Percentiles rank a stretch among this genome's conserved stretches.
Evolutionary conservation across 2,888 invertebrate species (phyloP).

Genomic region (Matsumyia berberina): DNA sequence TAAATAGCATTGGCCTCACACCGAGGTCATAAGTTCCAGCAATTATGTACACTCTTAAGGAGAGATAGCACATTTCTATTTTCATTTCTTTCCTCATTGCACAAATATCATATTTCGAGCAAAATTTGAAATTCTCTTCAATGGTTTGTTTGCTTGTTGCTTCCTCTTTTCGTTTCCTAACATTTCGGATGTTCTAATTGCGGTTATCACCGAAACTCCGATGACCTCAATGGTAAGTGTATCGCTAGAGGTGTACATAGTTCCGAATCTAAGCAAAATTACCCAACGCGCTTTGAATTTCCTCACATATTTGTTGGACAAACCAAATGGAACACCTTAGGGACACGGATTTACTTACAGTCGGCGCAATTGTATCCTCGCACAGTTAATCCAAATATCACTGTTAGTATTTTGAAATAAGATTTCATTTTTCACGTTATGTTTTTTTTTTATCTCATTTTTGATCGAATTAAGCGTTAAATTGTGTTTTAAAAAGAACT

Average conservation of each 20-base stretch:
- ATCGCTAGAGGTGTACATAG: slow-evolving; percentile 23
- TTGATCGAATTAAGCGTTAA: not conserved
- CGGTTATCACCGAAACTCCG: slow-evolving; percentile 34
- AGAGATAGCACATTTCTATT: not conserved
- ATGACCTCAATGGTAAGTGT: slow-evolving; percentile 41
- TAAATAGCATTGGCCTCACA: too few species aligned
- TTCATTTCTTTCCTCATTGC: not conserved
- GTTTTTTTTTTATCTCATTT: slow-evolving; percentile 23
- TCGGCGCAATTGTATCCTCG: slow-evolving; percentile 26
- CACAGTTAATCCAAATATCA: slow-evolving; percentile 45
- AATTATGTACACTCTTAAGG: not conserved
- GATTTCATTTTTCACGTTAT: slow-evolving; percentile 29
- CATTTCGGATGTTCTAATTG: slow-evolving; percentile 30
- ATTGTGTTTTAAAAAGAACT: not conserved
- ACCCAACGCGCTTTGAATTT: not conserved
- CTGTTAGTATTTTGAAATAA: not conserved
- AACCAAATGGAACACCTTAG: too few species aligned
- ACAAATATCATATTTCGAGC: not conserved
- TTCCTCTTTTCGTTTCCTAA: slow-evolving; percentile 26
- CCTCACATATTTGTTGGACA: too few species aligned
- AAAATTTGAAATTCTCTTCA: not conserved
- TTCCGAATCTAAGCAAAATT: slow-evolving; percentile 10
- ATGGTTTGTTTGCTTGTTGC: slow-evolving; percentile 14
- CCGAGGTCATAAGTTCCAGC: not conserved
- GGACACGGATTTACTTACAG: too few species aligned